Evolutionary conservation across 2,797 vertebrate genomes (phyloP), one percentile per base, ranked within the genome.

Genomic region (Bovichtus diacanthus): DNA sequence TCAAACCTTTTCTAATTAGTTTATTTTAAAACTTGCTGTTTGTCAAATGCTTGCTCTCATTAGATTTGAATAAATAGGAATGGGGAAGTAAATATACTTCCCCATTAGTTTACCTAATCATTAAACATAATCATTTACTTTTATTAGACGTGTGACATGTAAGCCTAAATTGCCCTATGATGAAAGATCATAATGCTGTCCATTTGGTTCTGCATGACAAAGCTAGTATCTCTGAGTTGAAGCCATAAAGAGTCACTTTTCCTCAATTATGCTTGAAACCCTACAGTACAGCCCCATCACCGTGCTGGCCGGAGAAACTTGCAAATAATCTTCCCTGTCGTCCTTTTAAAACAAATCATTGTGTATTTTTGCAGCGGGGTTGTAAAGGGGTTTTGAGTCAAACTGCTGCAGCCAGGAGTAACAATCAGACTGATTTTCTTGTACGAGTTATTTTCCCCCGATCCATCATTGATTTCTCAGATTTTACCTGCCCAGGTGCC

Each of bases 381-480:
- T 54, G 51, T 13, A 29, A 12, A n/a, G 3, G 47, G 43, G 53
- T 15, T 34, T n/a, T n/a, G 23, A 70, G 50, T 62, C 34, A 74
- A 36, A 76, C 68, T 39, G 69, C 31, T 61, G 54, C 50, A 41
- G n/a, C 25, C 8, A 4, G 2, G 4, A 64, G 49, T 58, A 76
- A 55, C 59, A 74, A 11, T 27, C 19, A 51, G 49, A 43, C 21
- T 47, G 18, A 59, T 66, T 78, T 77, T 72, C 25, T 65, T 63
- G 7, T 58, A 1, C 43, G 23, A 31, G 76, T 72, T 64, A 36
- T 73, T 71, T 23, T 61, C 56, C 44, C 61, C 44, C 18, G 53
- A 68, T 65, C 31, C 15, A 7, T 36, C 43, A 21, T 74, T 69
- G 65, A 87, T 83, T 78, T 75, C 10, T 62, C 9, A 21, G 54